Evolutionary conservation across 2,888 invertebrate genomes (phyloP).

Genomic region (Coenonympha glycerion): DNA sequence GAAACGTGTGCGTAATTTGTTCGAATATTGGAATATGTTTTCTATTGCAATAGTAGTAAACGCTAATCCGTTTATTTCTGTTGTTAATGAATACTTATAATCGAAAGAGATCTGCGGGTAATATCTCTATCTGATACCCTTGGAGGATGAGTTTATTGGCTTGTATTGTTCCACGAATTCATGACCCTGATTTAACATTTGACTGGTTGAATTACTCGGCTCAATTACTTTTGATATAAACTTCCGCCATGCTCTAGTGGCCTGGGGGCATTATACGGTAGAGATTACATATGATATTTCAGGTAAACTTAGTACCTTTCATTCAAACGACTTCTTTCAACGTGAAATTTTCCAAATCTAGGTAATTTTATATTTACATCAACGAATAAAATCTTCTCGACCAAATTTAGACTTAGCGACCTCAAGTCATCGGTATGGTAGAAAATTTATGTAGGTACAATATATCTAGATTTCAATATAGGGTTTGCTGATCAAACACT

Average conservation of each 20-base stretch:
- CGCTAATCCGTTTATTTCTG: background rate
- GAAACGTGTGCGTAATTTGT: background rate
- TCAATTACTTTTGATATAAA: conserved; percentile 55
- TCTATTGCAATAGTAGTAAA: background rate
- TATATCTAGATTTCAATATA: too few relatives aligned
- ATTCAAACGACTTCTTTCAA: background rate
- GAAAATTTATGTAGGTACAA: too few relatives aligned
- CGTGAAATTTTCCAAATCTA: background rate
- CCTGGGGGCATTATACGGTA: conserved; percentile 27
- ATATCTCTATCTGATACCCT: conserved; percentile 24
- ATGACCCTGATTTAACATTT: conserved; percentile 52
- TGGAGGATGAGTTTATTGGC: conserved; percentile 34
- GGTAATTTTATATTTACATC: background rate
- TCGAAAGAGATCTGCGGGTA: conserved; percentile 36
- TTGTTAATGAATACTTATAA: conserved; percentile 3
- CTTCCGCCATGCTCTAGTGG: conserved; percentile 49
- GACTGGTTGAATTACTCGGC: conserved; percentile 58
- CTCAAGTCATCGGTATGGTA: too few relatives aligned
- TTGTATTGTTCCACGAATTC: conserved; percentile 31
- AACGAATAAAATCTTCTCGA: too few relatives aligned
- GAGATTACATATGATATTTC: background rate
- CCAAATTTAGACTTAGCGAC: too few relatives aligned
- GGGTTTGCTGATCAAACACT: too few relatives aligned
- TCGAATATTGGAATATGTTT: background rate
- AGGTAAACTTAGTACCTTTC: background rate